Evolutionary conservation across 1,140 invertebrate genomes (phyloP).

Genomic region (Gyrodactylus salaris): DNA sequence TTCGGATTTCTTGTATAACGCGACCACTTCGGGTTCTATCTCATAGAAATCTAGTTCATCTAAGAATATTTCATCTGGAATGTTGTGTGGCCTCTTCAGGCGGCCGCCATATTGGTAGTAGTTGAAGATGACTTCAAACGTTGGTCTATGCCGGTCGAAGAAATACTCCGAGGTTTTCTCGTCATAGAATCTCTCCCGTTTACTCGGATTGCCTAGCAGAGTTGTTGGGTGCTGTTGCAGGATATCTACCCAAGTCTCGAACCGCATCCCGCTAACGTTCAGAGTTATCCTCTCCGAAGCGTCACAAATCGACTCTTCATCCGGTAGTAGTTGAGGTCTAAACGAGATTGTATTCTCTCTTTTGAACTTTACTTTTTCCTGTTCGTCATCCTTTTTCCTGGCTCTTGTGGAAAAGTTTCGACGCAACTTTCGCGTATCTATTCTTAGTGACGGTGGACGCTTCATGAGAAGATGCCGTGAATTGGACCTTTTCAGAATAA

Average conservation of each 20-base stretch:
- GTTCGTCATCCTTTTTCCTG: neutral
- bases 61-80: slow-evolving; percentile 19
- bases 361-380: neutral
- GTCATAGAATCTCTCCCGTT: slow-evolving; percentile 17
- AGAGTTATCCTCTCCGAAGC: slow-evolving; percentile 34
- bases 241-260: slow-evolving; percentile 79
- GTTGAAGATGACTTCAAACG: slow-evolving; percentile 20
- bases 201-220: slow-evolving; percentile 38
- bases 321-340: neutral
- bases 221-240: slow-evolving; percentile 61
- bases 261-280: slow-evolving; percentile 84
- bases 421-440: too few relatives aligned
- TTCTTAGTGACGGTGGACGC: neutral
- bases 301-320: neutral
- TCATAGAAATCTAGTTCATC: slow-evolving; percentile 18
- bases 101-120: slow-evolving; percentile 19
- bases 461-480: neutral
- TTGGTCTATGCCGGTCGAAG: slow-evolving; percentile 20
- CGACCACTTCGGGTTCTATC: slow-evolving; percentile 16
- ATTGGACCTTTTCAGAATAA: neutral
- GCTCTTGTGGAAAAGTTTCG: too few relatives aligned
- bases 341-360: neutral
- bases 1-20: slow-evolving; percentile 17
- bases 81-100: slow-evolving; percentile 15
- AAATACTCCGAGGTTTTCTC: slow-evolving; percentile 17